Percentiles rank a stretch among this genome's conserved stretches.
These are phyloP conservation scores for Ceratitis capitata DNA, from an alignment of 1,140 invertebrate genomes.

Conservation along the genomic window DNA sequence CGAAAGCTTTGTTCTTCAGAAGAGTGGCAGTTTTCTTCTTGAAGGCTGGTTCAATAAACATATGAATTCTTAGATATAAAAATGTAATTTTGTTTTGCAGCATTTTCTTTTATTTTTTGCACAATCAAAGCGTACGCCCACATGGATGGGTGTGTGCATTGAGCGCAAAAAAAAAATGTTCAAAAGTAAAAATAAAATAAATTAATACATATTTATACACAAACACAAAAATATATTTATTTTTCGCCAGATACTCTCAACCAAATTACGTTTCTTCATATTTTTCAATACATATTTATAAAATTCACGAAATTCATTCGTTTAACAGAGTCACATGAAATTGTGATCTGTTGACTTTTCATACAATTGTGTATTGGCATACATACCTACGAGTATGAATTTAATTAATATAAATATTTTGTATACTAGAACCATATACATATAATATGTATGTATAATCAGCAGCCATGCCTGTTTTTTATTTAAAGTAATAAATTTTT, in stretches of 20 bases:
- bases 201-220: background rate
- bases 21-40: too few species aligned
- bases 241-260: background rate
- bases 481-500: background rate
- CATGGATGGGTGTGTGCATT: background rate
- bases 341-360: background rate
- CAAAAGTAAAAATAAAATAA: background rate
- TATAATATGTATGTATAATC: conserved; percentile 7
- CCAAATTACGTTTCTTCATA: background rate
- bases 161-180: background rate
- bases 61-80: too few species aligned
- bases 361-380: background rate
- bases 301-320: background rate
- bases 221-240: background rate
- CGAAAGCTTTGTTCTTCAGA: too few species aligned
- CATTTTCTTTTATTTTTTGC: too few species aligned
- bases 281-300: background rate
- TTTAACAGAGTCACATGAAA: background rate
- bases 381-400: background rate
- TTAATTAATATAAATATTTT: background rate
- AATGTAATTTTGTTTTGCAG: too few species aligned
- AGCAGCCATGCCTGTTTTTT: background rate
- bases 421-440: background rate
- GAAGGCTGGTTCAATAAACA: too few species aligned
- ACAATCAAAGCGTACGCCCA: too few species aligned